Percentiles rank a stretch among this genome's conserved stretches.
Evolutionary conservation across 1,140 invertebrate species (phyloP).

Genomic region (Drosophila miranda): DNA sequence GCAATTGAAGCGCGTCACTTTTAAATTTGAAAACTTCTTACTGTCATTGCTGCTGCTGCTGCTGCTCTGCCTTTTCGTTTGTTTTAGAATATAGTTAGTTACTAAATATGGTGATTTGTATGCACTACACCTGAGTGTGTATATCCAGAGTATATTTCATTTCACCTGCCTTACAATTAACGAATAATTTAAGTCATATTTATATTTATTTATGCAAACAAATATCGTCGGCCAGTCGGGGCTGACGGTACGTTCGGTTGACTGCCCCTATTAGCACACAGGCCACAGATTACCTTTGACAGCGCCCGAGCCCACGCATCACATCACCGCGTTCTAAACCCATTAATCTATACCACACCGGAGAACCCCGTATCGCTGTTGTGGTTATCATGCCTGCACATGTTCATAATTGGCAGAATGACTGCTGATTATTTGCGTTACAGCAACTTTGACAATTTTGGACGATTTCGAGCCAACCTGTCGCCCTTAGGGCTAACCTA

Average conservation of each 20-base stretch:
- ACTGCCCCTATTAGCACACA: slow-evolving; percentile 64
- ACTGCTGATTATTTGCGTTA: slow-evolving; percentile 15
- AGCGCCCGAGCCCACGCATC: slow-evolving; percentile 42
- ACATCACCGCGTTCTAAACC: slow-evolving; percentile 22
- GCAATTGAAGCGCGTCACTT: slow-evolving; percentile 11
- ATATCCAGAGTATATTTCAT: slow-evolving; percentile 40
- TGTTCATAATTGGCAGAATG: slow-evolving; percentile 44
- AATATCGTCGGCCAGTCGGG: slow-evolving; percentile 28
- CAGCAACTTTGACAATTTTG: slow-evolving; percentile 41
- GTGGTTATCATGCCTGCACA: slow-evolving; percentile 46
- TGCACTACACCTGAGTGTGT: slow-evolving; percentile 19
- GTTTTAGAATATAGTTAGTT: slow-evolving; percentile 40
- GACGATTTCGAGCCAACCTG: slow-evolving; percentile 41
- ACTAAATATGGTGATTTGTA: slow-evolving; percentile 67
- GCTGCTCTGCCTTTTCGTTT: slow-evolving; percentile 29
- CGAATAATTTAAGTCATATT: slow-evolving; percentile 74
- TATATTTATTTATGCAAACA: slow-evolving; percentile 57
- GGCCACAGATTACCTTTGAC: slow-evolving; percentile 61
- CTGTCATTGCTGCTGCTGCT: slow-evolving; percentile 17
- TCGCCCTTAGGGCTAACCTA: slow-evolving; percentile 26
- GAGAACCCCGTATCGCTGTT: slow-evolving; percentile 10
- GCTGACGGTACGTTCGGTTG: slow-evolving; percentile 15
- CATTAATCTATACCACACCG: slow-evolving; percentile 36
- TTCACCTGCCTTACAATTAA: slow-evolving; percentile 55
- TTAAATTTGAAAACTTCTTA: slow-evolving; percentile 4